phyloP scores from a whole-genome alignment of 2,888 invertebrate species.

The Melinaea menophilus region DNA sequence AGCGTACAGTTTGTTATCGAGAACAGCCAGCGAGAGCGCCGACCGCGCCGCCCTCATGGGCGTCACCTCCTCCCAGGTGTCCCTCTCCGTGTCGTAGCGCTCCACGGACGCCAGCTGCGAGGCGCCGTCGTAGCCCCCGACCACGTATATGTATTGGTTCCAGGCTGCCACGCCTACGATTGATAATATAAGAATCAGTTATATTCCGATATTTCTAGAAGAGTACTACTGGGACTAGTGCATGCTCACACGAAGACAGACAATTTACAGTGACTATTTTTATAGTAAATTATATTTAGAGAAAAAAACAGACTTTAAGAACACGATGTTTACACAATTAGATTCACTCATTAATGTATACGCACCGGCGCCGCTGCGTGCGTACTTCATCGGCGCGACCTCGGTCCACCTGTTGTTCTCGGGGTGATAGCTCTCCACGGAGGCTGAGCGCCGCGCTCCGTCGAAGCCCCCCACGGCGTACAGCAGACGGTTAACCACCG shows the following conservation, averaged over 20 bases:
- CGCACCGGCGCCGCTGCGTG: slow-evolving; percentile 90
- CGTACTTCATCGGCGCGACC: slow-evolving; percentile 86
- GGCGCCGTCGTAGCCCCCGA: slow-evolving; percentile 95
- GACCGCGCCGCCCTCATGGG: slow-evolving; percentile 89
- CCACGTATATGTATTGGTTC: slow-evolving; percentile 93
- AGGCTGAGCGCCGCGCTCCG: slow-evolving; percentile 85
- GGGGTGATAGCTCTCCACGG: slow-evolving; percentile 95
- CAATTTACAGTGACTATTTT: too few relatives aligned
- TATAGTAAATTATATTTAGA: too few relatives aligned
- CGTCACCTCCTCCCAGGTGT: slow-evolving; percentile 87
- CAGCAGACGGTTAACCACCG: slow-evolving; percentile 86
- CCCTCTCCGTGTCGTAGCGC: slow-evolving; percentile 89
- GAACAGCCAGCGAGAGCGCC: slow-evolving; percentile 90
- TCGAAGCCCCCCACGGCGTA: slow-evolving; percentile 95
- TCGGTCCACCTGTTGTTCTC: slow-evolving; percentile 94
- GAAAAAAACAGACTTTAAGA: too few relatives aligned
- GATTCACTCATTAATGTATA: too few relatives aligned
- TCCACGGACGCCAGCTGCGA: slow-evolving; percentile 91
- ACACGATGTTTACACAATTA: too few relatives aligned
- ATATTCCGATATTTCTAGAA: neutral
- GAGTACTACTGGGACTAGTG: too few relatives aligned
- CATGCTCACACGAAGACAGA: too few relatives aligned
- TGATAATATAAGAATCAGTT: neutral
- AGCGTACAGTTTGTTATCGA: slow-evolving; percentile 92
- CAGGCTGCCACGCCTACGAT: slow-evolving; percentile 87